Evolutionary conservation across 2,888 invertebrate species (phyloP).

Genomic region (Danaus chrysippus): DNA sequence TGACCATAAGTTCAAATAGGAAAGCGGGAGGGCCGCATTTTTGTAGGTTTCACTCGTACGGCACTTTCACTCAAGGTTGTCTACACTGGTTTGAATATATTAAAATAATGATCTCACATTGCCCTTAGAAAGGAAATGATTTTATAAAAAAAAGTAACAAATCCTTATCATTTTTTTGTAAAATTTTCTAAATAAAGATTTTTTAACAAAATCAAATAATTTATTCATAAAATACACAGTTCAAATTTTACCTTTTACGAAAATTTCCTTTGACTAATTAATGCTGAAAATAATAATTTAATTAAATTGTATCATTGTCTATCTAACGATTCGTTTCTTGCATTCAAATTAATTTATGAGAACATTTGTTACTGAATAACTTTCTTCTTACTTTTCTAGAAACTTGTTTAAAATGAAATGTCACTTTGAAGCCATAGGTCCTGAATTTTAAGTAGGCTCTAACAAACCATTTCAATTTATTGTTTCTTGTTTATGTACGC

Average conservation of each 20-base stretch:
- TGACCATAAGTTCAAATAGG: slow-evolving; percentile 48
- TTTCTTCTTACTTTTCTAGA: slow-evolving; percentile 24
- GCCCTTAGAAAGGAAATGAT: slow-evolving; percentile 9
- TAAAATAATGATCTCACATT: slow-evolving; percentile 8
- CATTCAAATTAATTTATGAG: slow-evolving; percentile 24
- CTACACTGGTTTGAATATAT: slow-evolving; percentile 9
- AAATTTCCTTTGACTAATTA: slow-evolving; percentile 24
- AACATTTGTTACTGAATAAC: slow-evolving; percentile 25
- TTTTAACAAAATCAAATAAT: neutral
- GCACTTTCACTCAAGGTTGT: slow-evolving; percentile 51
- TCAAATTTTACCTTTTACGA: slow-evolving; percentile 23
- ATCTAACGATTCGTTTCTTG: slow-evolving; percentile 17
- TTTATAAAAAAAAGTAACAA: slow-evolving; percentile 13
- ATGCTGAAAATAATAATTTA: slow-evolving; percentile 27
- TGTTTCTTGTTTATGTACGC: slow-evolving; percentile 19
- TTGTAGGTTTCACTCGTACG: slow-evolving; percentile 56
- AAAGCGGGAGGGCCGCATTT: slow-evolving; percentile 64
- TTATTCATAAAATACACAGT: neutral
- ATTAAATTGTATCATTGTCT: slow-evolving; percentile 25
- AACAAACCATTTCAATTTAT: slow-evolving; percentile 30
- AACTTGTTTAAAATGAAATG: slow-evolving; percentile 20
- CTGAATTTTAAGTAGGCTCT: slow-evolving; percentile 29
- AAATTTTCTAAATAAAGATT: neutral
- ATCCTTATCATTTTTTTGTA: neutral
- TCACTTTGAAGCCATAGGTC: slow-evolving; percentile 11